These are phyloP conservation scores for Tragelaphus buxtoni DNA, from an alignment of 2,113 vertebrate species.

Conservation along the genomic window DNA sequence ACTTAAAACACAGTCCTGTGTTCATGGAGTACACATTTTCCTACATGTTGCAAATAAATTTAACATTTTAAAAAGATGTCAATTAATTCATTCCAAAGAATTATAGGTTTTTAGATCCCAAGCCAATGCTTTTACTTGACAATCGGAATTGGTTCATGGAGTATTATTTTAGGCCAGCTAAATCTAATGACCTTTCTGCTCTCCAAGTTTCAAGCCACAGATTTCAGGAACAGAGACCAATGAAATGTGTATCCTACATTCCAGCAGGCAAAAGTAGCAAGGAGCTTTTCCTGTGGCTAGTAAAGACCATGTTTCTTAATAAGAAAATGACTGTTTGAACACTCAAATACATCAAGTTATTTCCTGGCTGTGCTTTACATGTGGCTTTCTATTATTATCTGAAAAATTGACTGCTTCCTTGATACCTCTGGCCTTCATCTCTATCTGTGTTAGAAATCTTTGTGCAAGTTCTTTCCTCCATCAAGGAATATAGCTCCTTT, in stretches of 20 bases:
- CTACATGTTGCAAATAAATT: background rate
- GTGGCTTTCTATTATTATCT: conserved; percentile 34
- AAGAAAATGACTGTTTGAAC: conserved; percentile 49
- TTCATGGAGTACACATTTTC: conserved; percentile 6
- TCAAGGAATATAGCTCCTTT: background rate
- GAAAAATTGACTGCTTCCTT: background rate
- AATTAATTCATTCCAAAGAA: conserved; percentile 2
- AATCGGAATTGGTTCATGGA: conserved; percentile 19
- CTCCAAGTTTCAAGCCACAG: conserved; percentile 60
- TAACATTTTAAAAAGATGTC: conserved; percentile 17
- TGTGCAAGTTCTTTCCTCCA: background rate
- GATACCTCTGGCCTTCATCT: background rate
- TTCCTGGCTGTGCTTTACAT: background rate
- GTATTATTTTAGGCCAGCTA: conserved; percentile 26
- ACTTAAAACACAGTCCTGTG: background rate
- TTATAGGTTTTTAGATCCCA: background rate
- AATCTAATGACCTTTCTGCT: conserved; percentile 39
- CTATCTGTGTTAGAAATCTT: background rate
- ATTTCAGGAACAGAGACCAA: conserved; percentile 50
- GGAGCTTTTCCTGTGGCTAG: conserved; percentile 28
- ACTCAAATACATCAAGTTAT: background rate
- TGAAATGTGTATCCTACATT: conserved; percentile 20
- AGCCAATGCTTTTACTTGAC: conserved; percentile 6
- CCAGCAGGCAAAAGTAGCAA: background rate
- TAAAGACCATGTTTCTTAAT: conserved; percentile 59